phyloP scores from a whole-genome alignment of 2,888 invertebrate genomes.

The Drosophila cognata region DNA sequence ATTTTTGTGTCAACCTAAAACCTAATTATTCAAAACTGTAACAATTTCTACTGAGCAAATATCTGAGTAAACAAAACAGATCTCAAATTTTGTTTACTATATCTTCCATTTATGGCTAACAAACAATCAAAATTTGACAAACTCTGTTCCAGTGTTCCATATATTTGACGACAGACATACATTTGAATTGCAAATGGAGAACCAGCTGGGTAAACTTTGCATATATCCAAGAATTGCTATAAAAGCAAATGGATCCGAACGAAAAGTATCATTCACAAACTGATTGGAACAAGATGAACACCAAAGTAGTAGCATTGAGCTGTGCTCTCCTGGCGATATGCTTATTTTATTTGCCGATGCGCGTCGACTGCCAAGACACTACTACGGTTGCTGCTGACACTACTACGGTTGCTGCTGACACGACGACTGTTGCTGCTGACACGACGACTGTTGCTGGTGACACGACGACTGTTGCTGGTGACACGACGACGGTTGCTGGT shows the following conservation, averaged over 20 bases:
- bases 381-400: neutral
- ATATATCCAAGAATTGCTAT: constrained; percentile 8
- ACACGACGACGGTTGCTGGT: neutral
- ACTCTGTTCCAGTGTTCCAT: neutral
- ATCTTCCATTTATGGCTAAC: neutral
- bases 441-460: too few species aligned
- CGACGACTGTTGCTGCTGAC: too few species aligned
- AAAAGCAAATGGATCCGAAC: constrained; percentile 5
- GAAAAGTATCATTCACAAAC: constrained; percentile 30
- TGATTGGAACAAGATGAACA: constrained; percentile 20
- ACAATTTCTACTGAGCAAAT: neutral
- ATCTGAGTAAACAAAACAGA: neutral
- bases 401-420: neutral
- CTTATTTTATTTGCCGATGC: constrained; percentile 22
- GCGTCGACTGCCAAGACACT: neutral
- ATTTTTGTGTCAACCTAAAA: neutral
- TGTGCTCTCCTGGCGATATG: constrained; percentile 39
- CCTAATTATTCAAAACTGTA: neutral
- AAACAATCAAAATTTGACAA: neutral
- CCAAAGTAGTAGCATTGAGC: constrained; percentile 2
- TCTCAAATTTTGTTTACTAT: neutral
- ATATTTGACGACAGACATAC: neutral
- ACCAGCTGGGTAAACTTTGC: constrained; percentile 12
- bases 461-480: neutral
- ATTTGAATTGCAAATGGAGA: neutral